A percentile compares a stretch with the other conserved stretches of the same genome.
Evolutionary conservation across 2,113 vertebrate genomes (phyloP).

Genomic region (Pipa parva): DNA sequence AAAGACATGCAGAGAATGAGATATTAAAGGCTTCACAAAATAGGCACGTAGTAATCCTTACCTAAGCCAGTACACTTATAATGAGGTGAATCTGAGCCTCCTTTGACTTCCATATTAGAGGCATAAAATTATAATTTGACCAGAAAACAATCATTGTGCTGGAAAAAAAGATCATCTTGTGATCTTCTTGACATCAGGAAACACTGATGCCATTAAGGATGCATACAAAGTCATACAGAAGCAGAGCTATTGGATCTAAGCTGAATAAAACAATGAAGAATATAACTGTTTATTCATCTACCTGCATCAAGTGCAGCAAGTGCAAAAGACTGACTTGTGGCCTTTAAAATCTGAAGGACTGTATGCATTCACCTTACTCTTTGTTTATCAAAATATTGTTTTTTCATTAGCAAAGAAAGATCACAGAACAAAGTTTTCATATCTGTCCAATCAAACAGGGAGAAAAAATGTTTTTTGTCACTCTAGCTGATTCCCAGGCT

Average conservation of each 20-base stretch:
- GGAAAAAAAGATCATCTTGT: constrained; percentile 8
- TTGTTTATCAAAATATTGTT: neutral
- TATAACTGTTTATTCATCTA: neutral
- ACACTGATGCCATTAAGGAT: neutral
- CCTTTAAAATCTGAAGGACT: too few relatives aligned
- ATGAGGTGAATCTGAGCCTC: constrained; percentile 11
- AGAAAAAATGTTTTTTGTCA: too few relatives aligned
- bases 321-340: too few relatives aligned
- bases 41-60: constrained; percentile 28
- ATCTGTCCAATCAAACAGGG: too few relatives aligned
- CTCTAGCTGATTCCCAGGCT: too few relatives aligned
- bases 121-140: constrained; percentile 22
- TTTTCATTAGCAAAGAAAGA: too few relatives aligned
- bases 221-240: neutral
- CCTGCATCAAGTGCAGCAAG: too few relatives aligned
- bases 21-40: constrained; percentile 34
- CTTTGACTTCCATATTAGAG: constrained; percentile 8
- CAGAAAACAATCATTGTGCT: constrained; percentile 14
- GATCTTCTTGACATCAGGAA: neutral
- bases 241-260: neutral
- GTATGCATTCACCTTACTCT: neutral
- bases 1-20: constrained; percentile 34
- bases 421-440: too few relatives aligned
- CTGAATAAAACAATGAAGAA: constrained; percentile 16
- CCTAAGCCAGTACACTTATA: constrained; percentile 32